Evolutionary conservation across 1,140 invertebrate species (phyloP), one percentile per base, ranked within the genome.

Genomic region (Globodera ellingtonae): DNA sequence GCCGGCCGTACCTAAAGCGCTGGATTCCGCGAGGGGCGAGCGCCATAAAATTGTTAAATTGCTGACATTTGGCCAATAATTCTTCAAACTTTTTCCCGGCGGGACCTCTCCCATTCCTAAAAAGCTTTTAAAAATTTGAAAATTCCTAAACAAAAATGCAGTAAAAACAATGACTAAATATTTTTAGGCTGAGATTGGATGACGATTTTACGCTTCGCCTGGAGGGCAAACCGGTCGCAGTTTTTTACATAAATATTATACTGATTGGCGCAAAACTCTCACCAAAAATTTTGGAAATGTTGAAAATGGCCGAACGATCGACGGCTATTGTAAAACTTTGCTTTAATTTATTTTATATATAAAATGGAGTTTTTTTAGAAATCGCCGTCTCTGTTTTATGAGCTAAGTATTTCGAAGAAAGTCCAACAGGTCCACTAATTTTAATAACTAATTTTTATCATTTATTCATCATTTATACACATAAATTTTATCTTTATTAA

Each of bases 221-320:
- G 10, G 89, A 92, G 52, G 93, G 92, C 83, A 91, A 93, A 88
- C 92, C 93, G 87, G 92, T 98, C 18, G 94, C 93, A 56, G 94
- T 99, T 44, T 93, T 98, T 35, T 98, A 99, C 94, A 90, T 92
- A 97, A 84, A 92, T 93, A 78, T 96, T 95, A 4, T 99, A 98
- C 90, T 92, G 83, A 94, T 95, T 0, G 91, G 91, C n/a, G 93
- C 18, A 50, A 82, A 75, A 71, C 69, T 47, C 13, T 35, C 47
- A 72, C 73, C 80, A 65, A 90, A 91, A 80, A 94, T 96, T 87
- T 98, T 96, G 95, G 92, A 93, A 78, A 92, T 93, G 0, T 91
- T 96, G 66, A 91, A 96, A 13, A 86, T 93, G 65, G 94, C 98
- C 69, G 97, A 99, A 91, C 91, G 93, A 85, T 96, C 94, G 9